Evolutionary conservation across 2,888 invertebrate species (phyloP), one percentile per base, ranked within the genome.

Genomic region (Pammene fasciana): DNA sequence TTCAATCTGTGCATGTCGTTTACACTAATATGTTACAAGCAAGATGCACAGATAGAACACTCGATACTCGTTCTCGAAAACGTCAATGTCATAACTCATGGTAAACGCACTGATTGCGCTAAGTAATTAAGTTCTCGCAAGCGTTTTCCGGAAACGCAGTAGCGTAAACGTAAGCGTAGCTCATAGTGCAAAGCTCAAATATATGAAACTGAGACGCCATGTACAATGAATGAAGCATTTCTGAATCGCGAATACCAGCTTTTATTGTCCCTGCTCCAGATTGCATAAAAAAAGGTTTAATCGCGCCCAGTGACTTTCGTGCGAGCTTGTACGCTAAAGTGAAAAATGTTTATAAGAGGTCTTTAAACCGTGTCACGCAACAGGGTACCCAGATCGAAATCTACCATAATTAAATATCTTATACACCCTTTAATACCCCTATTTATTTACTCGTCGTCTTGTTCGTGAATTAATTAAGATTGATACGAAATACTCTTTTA

Each of bases 361-460:
- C 77, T 84, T 82, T 80, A 84, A 62, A 82, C 79, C 82, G 75
- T 84, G 89, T 89, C 90, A 90, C 89, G 89, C 90, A 83, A 89
- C 83, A 82, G 82, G 83, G 79, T 77, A 80, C 80, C 75, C 82
- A 81, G 90, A 90, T 90, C 86, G 82, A 75, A 89, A 90, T 90
- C 89, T 81, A 75, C 82, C 81, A 84, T 90, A 92, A 92, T 92
- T 90, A 91, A 90, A 90, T 88, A 89, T 89, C 87, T 87, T 83
- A 85, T 87, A 87, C 85, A 82, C 85, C 81, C 83, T 86, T 88
- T 88, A 88, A 88, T 89, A 86, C 84, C 85, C 82, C 85, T 86
- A 89, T 91, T 88, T 91, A 90, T 90, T 88, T 84, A 80, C 82
- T 84, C 81, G 76, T 75, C 80, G 83, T 83, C 81, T 82, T 77